phyloP scores from a whole-genome alignment of 2,888 invertebrate species.

The Mactromeris polynyma region DNA sequence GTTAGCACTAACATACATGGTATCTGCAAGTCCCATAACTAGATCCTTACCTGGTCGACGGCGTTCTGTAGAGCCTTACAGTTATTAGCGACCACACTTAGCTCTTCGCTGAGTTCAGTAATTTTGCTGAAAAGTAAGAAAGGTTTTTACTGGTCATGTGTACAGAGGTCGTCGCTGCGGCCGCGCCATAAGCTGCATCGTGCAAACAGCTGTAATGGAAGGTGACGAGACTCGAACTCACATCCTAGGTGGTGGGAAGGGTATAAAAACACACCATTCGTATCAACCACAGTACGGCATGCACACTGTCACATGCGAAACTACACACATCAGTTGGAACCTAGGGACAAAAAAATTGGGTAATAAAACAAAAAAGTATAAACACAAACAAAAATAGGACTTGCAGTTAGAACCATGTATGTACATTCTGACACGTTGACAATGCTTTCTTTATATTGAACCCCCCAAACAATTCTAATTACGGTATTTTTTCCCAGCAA shows the following conservation, averaged over 20 bases:
- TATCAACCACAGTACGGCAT: slow-evolving; percentile 30
- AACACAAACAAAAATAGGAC: slow-evolving; percentile 40
- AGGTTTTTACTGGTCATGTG: slow-evolving; percentile 68
- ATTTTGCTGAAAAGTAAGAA: slow-evolving; percentile 92
- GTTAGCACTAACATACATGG: slow-evolving; percentile 66
- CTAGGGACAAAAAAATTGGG: slow-evolving; percentile 19
- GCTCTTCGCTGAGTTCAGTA: slow-evolving; percentile 99
- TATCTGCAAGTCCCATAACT: slow-evolving; percentile 71
- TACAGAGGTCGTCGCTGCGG: slow-evolving; percentile 44
- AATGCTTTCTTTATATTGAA: neutral
- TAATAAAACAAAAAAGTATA: slow-evolving; percentile 3
- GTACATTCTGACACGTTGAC: neutral
- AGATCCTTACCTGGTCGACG: slow-evolving; percentile 82
- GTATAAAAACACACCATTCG: slow-evolving; percentile 5
- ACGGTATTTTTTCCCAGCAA: neutral
- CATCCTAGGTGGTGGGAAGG: slow-evolving; percentile 19
- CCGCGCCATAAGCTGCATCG: slow-evolving; percentile 45
- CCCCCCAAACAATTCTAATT: neutral
- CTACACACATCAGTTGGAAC: slow-evolving; percentile 28
- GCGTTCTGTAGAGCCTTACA: slow-evolving; percentile 99
- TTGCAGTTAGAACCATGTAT: slow-evolving; percentile 49
- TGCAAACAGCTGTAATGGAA: neutral
- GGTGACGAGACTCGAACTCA: neutral
- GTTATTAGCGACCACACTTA: slow-evolving; percentile 99
- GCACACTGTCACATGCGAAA: slow-evolving; percentile 31